Conservation (phyloP, 2,113 vertebrate species). For the Tamias sibiricus region DNA sequence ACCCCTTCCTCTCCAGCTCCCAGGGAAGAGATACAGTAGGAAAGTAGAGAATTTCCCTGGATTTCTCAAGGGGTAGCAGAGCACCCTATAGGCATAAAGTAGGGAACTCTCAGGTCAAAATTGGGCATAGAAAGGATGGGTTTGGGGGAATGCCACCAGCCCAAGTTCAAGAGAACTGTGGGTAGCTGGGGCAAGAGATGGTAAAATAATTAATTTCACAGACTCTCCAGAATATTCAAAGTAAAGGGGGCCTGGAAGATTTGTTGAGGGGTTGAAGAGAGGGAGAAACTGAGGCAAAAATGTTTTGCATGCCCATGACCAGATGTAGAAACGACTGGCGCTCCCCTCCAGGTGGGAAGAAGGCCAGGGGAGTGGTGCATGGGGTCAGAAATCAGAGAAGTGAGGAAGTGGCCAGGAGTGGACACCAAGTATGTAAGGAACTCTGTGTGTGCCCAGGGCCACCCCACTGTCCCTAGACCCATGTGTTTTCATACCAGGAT, state of each 20-base stretch:
- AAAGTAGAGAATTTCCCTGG: background rate
- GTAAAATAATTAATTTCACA: background rate
- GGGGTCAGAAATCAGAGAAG: background rate
- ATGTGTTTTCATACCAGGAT: background rate
- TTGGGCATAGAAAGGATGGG: background rate
- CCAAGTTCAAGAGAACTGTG: background rate
- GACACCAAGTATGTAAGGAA: background rate
- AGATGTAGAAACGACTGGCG: background rate
- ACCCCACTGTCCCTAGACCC: background rate
- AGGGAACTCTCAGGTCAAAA: background rate
- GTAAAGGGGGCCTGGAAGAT: background rate
- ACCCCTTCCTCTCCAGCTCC: background rate
- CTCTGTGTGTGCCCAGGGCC: constrained; percentile 67
- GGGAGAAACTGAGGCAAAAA: constrained; percentile 31
- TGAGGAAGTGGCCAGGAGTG: too few relatives aligned
- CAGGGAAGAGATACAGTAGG: background rate
- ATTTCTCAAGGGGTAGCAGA: background rate
- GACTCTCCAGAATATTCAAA: background rate
- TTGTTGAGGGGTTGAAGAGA: background rate
- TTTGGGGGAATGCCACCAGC: background rate
- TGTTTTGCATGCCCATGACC: background rate
- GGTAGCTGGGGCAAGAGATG: background rate
- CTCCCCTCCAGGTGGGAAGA: background rate
- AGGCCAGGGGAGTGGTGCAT: background rate
- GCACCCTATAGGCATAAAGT: background rate